Evolutionary conservation across 2,113 vertebrate genomes (phyloP).

Genomic region (Fulica atra): DNA sequence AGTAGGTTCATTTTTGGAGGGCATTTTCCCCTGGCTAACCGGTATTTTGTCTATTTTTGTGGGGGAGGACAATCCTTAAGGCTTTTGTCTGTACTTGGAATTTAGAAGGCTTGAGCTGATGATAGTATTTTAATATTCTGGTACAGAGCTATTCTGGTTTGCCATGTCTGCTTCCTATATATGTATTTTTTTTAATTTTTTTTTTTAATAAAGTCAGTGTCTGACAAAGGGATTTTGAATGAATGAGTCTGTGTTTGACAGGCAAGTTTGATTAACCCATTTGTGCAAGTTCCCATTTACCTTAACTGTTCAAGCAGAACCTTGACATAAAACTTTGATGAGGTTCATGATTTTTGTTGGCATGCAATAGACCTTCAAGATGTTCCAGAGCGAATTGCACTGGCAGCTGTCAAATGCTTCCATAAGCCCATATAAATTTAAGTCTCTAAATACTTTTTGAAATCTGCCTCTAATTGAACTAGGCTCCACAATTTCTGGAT

Average conservation of each 20-base stretch:
- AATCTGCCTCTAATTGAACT: constrained; percentile 3
- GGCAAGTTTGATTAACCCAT: constrained; percentile 21
- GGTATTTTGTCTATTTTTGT: background rate
- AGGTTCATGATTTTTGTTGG: constrained; percentile 50
- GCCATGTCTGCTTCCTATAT: background rate
- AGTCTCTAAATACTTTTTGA: background rate
- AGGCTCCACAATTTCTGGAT: background rate
- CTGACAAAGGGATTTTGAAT: background rate
- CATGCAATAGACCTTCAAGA: constrained; percentile 37
- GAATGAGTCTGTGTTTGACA: background rate
- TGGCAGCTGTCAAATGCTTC: constrained; percentile 40
- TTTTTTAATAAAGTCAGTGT: background rate
- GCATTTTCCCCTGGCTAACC: background rate
- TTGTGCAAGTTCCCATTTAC: constrained; percentile 16
- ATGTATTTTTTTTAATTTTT: background rate
- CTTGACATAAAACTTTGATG: constrained; percentile 27
- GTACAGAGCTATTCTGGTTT: background rate
- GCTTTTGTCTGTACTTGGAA: background rate
- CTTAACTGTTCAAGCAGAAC: constrained; percentile 47
- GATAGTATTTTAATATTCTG: background rate
- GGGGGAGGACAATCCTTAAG: background rate
- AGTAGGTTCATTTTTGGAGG: background rate
- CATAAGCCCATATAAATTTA: constrained; percentile 22
- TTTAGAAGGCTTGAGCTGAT: background rate
- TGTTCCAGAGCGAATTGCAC: constrained; percentile 21